Percentiles rank a stretch among this genome's conserved stretches.
phyloP scores from a whole-genome alignment of 2,888 invertebrate species.

The Eupithecia insigniata region DNA sequence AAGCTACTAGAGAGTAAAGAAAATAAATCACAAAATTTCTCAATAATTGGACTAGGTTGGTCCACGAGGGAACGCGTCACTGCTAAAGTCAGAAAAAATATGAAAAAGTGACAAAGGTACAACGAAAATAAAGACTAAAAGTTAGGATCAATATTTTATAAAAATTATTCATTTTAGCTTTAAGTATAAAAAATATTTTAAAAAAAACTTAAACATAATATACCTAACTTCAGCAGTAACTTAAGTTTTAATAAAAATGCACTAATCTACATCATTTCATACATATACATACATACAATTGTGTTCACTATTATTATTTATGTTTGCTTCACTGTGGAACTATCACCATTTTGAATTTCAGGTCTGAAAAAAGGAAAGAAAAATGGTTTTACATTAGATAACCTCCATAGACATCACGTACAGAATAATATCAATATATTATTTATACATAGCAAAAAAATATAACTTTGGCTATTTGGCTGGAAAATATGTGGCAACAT shows the following conservation, averaged over 20 bases:
- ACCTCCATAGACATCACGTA: not conserved
- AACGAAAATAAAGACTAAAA: not conserved
- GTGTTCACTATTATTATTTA: conserved; percentile 55
- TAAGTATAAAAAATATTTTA: conserved; percentile 31
- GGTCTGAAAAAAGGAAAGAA: conserved; percentile 42
- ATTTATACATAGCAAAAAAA: no score
- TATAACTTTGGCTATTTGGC: no score
- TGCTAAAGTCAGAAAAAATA: conserved; percentile 44
- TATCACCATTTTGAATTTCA: conserved; percentile 57
- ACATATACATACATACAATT: conserved; percentile 68
- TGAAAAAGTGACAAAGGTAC: not conserved
- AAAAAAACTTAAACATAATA: conserved; percentile 25
- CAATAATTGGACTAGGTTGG: conserved; percentile 59
- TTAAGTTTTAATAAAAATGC: conserved; percentile 55
- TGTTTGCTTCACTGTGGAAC: conserved; percentile 58
- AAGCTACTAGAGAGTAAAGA: conserved; percentile 31
- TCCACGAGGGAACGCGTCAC: conserved; percentile 42
- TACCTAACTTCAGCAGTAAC: conserved; percentile 59
- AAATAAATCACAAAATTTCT: conserved; percentile 41
- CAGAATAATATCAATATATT: not conserved
- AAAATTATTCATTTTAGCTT: not conserved
- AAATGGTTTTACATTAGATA: not conserved
- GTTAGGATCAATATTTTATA: not conserved
- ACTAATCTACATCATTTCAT: conserved; percentile 65
- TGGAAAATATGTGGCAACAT: no score